Base-by-base conservation (phyloP, 1,140 invertebrate species). In the Sycophila sp. region DNA sequence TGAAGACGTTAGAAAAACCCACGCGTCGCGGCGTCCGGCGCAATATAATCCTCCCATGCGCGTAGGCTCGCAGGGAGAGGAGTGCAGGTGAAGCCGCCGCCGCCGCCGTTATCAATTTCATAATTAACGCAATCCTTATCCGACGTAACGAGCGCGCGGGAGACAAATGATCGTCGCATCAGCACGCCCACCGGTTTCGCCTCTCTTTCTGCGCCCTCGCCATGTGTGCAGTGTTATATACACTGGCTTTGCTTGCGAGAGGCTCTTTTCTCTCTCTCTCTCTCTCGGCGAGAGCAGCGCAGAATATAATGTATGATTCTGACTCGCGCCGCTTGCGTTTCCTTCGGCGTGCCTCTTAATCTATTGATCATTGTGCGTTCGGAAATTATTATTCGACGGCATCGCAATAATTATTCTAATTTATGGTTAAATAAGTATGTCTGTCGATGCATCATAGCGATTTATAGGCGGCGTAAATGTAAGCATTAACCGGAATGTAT, bases 61-160 rank as follows among this genome's bases (percentile, higher is more conserved):
- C 22, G 62, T 38, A 19, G 36, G 60, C 32, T 15, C 8, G 13
- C 11, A n/a, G n/a, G n/a, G n/a, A n/a, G n/a, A n/a, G n/a, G n/a
- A n/a, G 10, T 34, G 1, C 30, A 64, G 45, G 45, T 34, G 45
- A 36, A 10, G 19, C 26, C 22, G 2, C 7, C 47, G n/a, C 7
- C n/a, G 13, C 15, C 24, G 32, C 45, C 15, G 51, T 67, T 67
- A 67, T 69, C 42, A 51, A 66, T 67, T 51, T 24, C 34, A 30
- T 66, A 70, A 73, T 73, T 71, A 66, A 73, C 62, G 30, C 62
- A 66, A 62, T 65, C 63, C 42, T 73, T 73, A 72, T 72, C 56
- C 17, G 22, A 58, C 22, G 17, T 58, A 66, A 47, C 45, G 47
- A 58, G 30, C 30, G 2, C 47, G 19, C 30, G 3, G 24, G 26